A percentile compares a stretch with the other conserved stretches of the same genome.
These are phyloP conservation scores for Hirtodrosophila histrioides DNA, from an alignment of 2,888 invertebrate genomes.

Conservation along the genomic window DNA sequence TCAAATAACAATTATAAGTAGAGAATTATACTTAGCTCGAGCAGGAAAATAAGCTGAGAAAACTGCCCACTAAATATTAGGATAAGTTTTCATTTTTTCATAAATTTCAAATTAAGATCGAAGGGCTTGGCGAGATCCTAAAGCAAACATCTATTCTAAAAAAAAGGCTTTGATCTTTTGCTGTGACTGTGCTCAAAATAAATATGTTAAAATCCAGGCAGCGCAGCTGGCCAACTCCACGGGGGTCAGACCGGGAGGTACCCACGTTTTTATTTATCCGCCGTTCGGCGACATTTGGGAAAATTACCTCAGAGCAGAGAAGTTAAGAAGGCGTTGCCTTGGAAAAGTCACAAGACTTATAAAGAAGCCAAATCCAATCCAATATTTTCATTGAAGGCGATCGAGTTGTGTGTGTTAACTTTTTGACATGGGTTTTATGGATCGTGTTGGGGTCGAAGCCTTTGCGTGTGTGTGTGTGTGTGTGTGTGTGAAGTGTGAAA, in stretches of 20 bases:
- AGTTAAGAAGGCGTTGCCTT: slow-evolving; percentile 58
- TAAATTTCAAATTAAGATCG: slow-evolving; percentile 4
- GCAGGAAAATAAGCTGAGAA: too few relatives aligned
- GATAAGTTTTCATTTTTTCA: slow-evolving; percentile 6
- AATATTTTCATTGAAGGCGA: slow-evolving; percentile 71
- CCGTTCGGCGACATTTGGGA: slow-evolving; percentile 55
- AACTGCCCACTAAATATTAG: not conserved
- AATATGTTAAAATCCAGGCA: slow-evolving; percentile 44
- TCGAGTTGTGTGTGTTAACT: slow-evolving; percentile 64
- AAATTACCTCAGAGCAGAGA: slow-evolving; percentile 29
- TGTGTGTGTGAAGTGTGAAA: slow-evolving; percentile 65
- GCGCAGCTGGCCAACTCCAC: slow-evolving; percentile 41
- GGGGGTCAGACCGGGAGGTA: slow-evolving; percentile 33
- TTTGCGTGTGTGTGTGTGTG: slow-evolving; percentile 21
- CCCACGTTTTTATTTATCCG: slow-evolving; percentile 47
- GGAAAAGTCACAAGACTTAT: slow-evolving; percentile 25
- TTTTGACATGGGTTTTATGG: slow-evolving; percentile 77
- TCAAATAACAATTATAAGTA: too few relatives aligned
- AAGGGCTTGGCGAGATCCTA: not conserved
- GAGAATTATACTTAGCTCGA: too few relatives aligned
- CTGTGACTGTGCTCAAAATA: slow-evolving; percentile 43
- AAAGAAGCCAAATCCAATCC: slow-evolving; percentile 39
- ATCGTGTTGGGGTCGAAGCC: slow-evolving; percentile 11
- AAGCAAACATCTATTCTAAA: not conserved
- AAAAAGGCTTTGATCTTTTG: slow-evolving; percentile 29